A percentile compares a stretch with the other conserved stretches of the same genome.
Evolutionary conservation across 2,888 invertebrate genomes (phyloP).

Genomic region (Tethea ocularis): DNA sequence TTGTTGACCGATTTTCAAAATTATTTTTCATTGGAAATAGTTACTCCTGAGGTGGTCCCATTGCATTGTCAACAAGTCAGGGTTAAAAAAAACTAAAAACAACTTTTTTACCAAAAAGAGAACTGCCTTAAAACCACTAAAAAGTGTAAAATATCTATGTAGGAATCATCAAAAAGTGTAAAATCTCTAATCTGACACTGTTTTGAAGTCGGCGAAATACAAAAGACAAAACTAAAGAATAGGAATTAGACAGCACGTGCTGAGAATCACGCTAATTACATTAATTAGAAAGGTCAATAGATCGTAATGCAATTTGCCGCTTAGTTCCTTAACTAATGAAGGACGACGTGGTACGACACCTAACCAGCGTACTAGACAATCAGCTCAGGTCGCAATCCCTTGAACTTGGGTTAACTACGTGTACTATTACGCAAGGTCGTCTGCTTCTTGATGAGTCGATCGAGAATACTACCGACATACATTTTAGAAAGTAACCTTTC

Average conservation of each 20-base stretch:
- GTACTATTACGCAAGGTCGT: conserved; percentile 8
- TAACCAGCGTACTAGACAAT: conserved; percentile 12
- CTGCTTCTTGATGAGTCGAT: conserved; percentile 9
- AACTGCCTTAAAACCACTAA: too few relatives aligned
- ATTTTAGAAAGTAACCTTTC: neutral
- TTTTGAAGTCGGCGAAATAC: neutral
- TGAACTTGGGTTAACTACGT: conserved; percentile 38
- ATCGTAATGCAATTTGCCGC: conserved; percentile 17
- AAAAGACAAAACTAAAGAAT: neutral
- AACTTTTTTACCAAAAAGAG: too few relatives aligned
- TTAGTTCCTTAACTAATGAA: conserved; percentile 18
- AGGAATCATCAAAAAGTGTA: too few relatives aligned
- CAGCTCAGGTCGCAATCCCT: conserved; percentile 23
- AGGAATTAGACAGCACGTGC: neutral
- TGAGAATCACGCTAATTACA: conserved; percentile 9
- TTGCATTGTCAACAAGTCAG: too few relatives aligned
- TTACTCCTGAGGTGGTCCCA: too few relatives aligned
- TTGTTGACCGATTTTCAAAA: too few relatives aligned
- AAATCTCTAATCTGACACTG: neutral
- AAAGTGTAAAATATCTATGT: too few relatives aligned
- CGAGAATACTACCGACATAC: neutral
- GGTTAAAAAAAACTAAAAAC: too few relatives aligned
- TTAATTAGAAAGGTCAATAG: conserved; percentile 34
- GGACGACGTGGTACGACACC: conserved; percentile 12
- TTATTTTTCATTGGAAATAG: too few relatives aligned